Evolutionary conservation across 2,888 invertebrate genomes (phyloP).

Genomic region (Alitta virens): DNA sequence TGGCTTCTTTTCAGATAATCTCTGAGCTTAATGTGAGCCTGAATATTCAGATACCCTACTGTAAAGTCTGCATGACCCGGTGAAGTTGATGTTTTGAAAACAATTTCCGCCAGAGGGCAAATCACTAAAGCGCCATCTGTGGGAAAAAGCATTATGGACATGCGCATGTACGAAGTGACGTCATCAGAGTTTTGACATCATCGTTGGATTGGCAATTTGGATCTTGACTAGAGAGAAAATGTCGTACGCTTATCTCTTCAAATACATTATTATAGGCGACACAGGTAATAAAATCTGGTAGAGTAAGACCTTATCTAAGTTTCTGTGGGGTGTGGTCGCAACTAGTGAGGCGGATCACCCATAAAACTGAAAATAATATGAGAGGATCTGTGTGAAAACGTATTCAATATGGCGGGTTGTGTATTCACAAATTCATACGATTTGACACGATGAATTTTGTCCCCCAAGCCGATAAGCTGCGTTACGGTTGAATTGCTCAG

Average conservation of each 20-base stretch:
- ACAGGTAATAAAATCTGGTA: conserved; percentile 28
- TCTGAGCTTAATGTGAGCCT: too few relatives aligned
- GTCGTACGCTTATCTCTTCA: conserved; percentile 36
- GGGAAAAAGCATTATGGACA: not conserved
- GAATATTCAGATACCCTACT: too few relatives aligned
- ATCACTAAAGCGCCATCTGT: too few relatives aligned
- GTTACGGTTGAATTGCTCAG: too few relatives aligned
- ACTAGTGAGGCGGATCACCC: not conserved
- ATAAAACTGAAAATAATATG: too few relatives aligned
- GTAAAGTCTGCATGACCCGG: too few relatives aligned
- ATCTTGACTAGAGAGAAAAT: conserved; percentile 17
- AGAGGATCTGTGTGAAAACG: not conserved
- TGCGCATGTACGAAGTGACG: conserved; percentile 3
- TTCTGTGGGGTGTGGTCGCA: not conserved
- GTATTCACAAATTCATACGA: not conserved
- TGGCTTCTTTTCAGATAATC: too few relatives aligned
- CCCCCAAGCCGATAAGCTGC: not conserved
- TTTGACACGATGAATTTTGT: not conserved
- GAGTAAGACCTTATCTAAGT: not conserved
- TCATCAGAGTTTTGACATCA: conserved; percentile 14
- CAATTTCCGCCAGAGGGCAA: too few relatives aligned
- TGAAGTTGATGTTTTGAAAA: too few relatives aligned
- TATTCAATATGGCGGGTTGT: conserved; percentile 24
- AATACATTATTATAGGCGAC: conserved; percentile 36
- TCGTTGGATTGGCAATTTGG: not conserved